Base-by-base conservation (phyloP, 2,888 invertebrate species). In the Agrochola litura region DNA sequence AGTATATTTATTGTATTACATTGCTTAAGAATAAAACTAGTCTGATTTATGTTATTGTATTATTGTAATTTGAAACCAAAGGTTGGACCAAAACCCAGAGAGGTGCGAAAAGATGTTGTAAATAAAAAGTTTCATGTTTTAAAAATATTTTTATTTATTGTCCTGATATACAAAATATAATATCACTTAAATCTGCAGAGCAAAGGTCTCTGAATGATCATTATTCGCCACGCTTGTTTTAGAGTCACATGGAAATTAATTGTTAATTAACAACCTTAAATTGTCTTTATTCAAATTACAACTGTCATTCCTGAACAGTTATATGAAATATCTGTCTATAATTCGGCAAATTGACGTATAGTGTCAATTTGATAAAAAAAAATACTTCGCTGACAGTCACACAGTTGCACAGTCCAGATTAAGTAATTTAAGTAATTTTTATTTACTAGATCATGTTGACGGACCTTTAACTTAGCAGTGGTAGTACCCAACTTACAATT, bases 101-200 rank as follows among this genome's bases (percentile, higher is more conserved):
- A 80, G 72, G 84, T 82, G 82, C 75, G 84, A 76, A 72, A 71
- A 60, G 1, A 67, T 46, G 56, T 58, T 83, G 82, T 82, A 70
- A 83, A 85, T 85, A 85, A 85, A 83, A 82, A 83, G 83, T 83
- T 83, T 83, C 83, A 83, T 83, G 2, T 82, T 83, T 83, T 77
- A 81, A 52, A 60, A 0, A 0, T 16, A 0, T 49, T 73, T 84
- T 84, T 64, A 71, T 73, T 37, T 58, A 16, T 43, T 30, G 1
- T 16, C 14, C 9, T 22, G 22, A 6, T 30, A 37, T 6, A 54
- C 16, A 54, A 52, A 25, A 70, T 16, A 8, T 25, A 25, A 25
- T 43, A 41, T 25, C 12, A 60, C 25, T 12, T 8, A 19, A 19
- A 19, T 16, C 65, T 46, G 25, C 22, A 37, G 9, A 30, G 30